Percentiles rank a stretch among this genome's conserved stretches.
Evolutionary conservation across 2,113 vertebrate genomes (phyloP).

Genomic region (Amphiprion percula): DNA sequence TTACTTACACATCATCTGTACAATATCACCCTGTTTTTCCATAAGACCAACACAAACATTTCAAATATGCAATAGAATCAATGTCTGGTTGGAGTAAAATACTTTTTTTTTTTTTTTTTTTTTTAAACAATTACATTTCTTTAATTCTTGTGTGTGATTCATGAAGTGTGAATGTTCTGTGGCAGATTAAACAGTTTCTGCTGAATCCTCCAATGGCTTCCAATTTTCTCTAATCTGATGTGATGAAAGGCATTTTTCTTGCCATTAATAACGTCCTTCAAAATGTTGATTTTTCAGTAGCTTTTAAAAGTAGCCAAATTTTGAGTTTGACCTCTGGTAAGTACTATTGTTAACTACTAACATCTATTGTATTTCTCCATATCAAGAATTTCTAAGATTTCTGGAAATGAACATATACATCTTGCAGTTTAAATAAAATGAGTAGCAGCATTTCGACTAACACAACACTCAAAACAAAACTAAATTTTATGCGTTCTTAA

Average conservation of each 20-base stretch:
- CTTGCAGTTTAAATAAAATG: neutral
- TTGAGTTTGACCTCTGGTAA: neutral
- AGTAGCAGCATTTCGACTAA: neutral
- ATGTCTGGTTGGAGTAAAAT: conserved; percentile 1
- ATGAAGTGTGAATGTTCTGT: conserved; percentile 49
- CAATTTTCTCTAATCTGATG: neutral
- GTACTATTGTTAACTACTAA: neutral
- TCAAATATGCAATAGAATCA: conserved; percentile 18
- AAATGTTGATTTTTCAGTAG: conserved; percentile 1
- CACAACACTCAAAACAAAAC: neutral
- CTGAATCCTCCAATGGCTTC: neutral
- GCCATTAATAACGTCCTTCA: neutral
- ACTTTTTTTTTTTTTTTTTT: neutral
- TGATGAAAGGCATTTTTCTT: neutral
- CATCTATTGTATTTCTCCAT: neutral
- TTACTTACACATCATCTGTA: conserved; percentile 27
- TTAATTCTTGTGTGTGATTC: neutral
- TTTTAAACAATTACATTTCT: neutral
- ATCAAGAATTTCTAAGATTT: neutral
- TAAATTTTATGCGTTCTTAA: neutral
- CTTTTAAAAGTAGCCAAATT: neutral
- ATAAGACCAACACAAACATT: conserved; percentile 22
- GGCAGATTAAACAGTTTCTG: neutral
- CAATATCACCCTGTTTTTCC: conserved; percentile 65
- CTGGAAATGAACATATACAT: too few relatives aligned